These are phyloP conservation scores for Cnemophilus loriae DNA, from an alignment of 2,113 vertebrate species.

Conservation along the genomic window DNA sequence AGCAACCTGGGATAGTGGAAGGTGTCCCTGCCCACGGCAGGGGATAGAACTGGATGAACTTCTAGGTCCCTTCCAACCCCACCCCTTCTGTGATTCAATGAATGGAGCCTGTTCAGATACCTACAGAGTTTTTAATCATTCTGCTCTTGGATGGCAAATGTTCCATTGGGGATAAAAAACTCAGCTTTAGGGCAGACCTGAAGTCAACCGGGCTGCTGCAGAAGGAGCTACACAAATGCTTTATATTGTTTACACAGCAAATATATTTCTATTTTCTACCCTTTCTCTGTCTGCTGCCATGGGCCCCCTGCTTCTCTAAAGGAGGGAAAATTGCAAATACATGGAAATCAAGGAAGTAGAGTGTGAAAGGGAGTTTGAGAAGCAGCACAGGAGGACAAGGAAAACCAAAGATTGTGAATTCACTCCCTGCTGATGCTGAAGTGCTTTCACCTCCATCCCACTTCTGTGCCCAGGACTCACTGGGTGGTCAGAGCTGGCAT, in stretches of 20 bases:
- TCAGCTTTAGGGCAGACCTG: neutral
- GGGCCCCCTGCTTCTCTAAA: neutral
- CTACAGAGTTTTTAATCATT: neutral
- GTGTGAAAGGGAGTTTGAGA: neutral
- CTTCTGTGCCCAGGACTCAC: neutral
- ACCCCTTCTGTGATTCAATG: neutral
- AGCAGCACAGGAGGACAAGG: neutral
- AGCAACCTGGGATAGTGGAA: accelerated
- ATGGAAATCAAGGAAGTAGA: neutral
- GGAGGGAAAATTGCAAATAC: neutral
- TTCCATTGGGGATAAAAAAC: neutral
- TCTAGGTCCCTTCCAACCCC: neutral
- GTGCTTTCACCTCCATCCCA: neutral
- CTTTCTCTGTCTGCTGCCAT: neutral
- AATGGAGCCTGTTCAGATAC: neutral
- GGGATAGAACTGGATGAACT: neutral
- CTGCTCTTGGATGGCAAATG: neutral
- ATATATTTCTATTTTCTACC: neutral
- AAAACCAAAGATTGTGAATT: neutral
- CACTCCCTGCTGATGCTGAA: neutral
- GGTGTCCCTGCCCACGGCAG: neutral
- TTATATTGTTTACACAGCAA: neutral
- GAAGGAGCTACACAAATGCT: neutral
- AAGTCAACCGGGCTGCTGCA: neutral
- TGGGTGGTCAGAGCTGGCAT: neutral